A percentile compares a stretch with the other conserved stretches of the same genome.
phyloP scores from a whole-genome alignment of 2,888 invertebrate genomes.

The Parnassius glacialis region DNA sequence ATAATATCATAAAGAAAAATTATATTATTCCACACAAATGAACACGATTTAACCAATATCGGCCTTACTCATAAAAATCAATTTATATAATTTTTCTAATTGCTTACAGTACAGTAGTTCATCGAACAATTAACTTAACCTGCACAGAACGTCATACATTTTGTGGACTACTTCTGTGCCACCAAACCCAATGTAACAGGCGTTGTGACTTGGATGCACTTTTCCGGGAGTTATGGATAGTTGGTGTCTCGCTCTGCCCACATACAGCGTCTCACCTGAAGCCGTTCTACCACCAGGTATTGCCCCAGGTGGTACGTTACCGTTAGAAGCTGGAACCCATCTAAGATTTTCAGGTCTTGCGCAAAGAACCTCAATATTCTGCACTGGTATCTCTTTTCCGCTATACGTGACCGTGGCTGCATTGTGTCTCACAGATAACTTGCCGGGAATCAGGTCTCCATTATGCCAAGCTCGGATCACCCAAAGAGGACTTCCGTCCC shows the following conservation, averaged over 20 bases:
- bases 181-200: slow-evolving; percentile 67
- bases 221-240: slow-evolving; percentile 81
- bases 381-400: slow-evolving; percentile 67
- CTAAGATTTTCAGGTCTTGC: slow-evolving; percentile 58
- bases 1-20: no score
- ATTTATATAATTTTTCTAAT: no score
- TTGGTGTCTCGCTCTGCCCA: slow-evolving; percentile 80
- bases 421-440: slow-evolving; percentile 67
- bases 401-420: slow-evolving; percentile 63
- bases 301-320: slow-evolving; percentile 77
- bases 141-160: slow-evolving; percentile 69
- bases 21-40: no score
- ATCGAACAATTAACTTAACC: slow-evolving; percentile 48
- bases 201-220: slow-evolving; percentile 67
- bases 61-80: no score
- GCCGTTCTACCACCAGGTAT: slow-evolving; percentile 76
- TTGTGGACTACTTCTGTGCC: slow-evolving; percentile 66
- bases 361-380: slow-evolving; percentile 70
- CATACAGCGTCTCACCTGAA: slow-evolving; percentile 73
- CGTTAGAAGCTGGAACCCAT: slow-evolving; percentile 79
- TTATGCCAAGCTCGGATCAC: slow-evolving; percentile 70
- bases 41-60: no score
- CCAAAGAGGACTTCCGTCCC: slow-evolving; percentile 75
- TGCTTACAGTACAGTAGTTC: no score
- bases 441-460: slow-evolving; percentile 74